Percentiles rank a stretch among this genome's conserved stretches.
These are phyloP conservation scores for Apis laboriosa DNA, from an alignment of 1,140 invertebrate genomes.

Conservation along the genomic window DNA sequence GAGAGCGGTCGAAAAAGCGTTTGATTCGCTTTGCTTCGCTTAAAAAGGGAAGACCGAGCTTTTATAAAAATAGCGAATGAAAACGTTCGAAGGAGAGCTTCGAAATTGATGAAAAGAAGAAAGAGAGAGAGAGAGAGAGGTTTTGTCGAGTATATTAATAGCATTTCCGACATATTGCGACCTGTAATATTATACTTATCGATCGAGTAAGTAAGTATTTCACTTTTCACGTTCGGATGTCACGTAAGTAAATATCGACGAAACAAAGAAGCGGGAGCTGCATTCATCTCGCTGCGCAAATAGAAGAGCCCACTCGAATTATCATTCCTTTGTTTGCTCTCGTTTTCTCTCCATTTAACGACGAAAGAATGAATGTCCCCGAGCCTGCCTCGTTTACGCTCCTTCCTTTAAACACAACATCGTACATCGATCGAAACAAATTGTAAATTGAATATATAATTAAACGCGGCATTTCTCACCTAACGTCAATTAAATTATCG, in stretches of 20 bases:
- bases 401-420: background rate
- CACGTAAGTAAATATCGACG: background rate
- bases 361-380: background rate
- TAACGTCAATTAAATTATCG: background rate
- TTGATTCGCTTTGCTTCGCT: too few species aligned
- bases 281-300: background rate
- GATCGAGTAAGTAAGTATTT: background rate
- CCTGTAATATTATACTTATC: too few species aligned
- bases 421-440: background rate
- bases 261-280: background rate
- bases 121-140: too few species aligned
- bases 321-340: background rate
- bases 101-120: too few species aligned
- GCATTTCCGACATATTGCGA: background rate
- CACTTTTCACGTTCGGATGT: background rate
- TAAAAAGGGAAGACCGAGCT: too few species aligned
- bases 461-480: background rate
- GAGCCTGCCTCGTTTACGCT: background rate
- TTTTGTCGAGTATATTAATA: background rate
- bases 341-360: background rate
- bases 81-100: too few species aligned
- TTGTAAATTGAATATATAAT: constrained; percentile 6
- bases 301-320: background rate
- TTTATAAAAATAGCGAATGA: too few species aligned
- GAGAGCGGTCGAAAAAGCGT: too few species aligned